Base-by-base conservation (phyloP, 2,113 vertebrate species). In the Phyllostomus discolor region DNA sequence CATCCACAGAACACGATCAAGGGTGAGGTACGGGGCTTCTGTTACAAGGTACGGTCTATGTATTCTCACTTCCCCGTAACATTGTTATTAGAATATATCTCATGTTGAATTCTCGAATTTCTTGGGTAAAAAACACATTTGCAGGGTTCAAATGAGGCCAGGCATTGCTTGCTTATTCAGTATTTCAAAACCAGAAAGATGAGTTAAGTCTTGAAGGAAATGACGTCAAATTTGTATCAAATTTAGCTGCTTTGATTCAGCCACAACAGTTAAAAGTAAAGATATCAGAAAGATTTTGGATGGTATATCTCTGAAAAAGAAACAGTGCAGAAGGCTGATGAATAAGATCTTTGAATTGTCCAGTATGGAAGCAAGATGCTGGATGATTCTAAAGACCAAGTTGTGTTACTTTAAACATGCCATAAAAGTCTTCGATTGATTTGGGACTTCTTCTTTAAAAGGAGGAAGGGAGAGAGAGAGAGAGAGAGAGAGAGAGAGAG, bases 171-270 rank as follows among this genome's bases (percentile, higher is more conserved):
- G 75, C 67, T 92, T 83, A 10, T 50, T 88, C 7, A 48, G 38
- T 81, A 57, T 75, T 64, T 95, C 38, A 38, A 66, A 43, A 16
- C 33, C 64, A 67, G 67, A 95, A 88, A 82, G 24, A 88, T 38
- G 43, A 82, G 35, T 59, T 95, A 92, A 62, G 28, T 82, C 33
- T 67, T 88, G 54, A 92, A 92, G 67, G 57, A 92, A 88, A 52
- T 76, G 78, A 41, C 24, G 7, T 75, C 69, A 73, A 82, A 48
- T 83, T 75, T 54, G 28, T 69, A 67, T 76, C 84, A 82, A 38
- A 82, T 92, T 88, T 69, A 88, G 76, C 38, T 83, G 33, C 57
- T 84, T 76, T 82, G 38, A 84, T 48, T 84, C 59, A 90, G 59
- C 9, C 59, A 57, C 70, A 28, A 67, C 26, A 83, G 57, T 88